Evolutionary conservation across 1,140 invertebrate genomes (phyloP), one percentile per base, ranked within the genome.

Genomic region (Octopus bimaculoides): DNA sequence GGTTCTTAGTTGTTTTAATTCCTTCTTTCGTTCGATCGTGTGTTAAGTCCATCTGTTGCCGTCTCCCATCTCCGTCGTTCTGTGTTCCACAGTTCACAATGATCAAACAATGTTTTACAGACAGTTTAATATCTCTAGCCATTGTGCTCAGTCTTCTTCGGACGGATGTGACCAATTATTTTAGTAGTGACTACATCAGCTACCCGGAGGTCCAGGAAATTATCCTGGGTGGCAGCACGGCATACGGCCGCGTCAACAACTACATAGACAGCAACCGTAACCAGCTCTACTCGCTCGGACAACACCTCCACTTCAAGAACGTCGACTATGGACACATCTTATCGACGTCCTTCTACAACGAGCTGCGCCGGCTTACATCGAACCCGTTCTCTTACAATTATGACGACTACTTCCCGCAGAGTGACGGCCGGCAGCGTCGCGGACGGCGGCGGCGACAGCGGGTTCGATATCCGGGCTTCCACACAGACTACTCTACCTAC

Each of bases 51-150:
- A 41, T 41, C 26, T 41, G 26, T 41, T 41, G 26, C 26, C 26
- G 26, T 41, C 61, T n/a, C 61, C 61, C 61, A 12, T n/a, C n/a
- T 66, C 61, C 61, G 12, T 3, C 12, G 12, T n/a, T n/a, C 12
- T 66, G 61, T 66, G 61, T 66, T n/a, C 61, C 61, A 12, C 12
- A n/a, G 12, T 52, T 52, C 41, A 75, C n/a, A 17, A 88, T 87
- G 84, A 83, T 88, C 26, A 89, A 89, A 81, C 80, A 89, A 73
- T 87, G 86, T 81, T 89, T 89, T 77, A 85, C 85, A 4, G 94
- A 96, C 86, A 95, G 95, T 89, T 90, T 96, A 76, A 89, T 96
- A 20, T 93, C 95, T 83, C 90, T 96, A 7, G 94, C 95, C 7
- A 89, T 96, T 79, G 90, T 96, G 26, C 90, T 96, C 20, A 95